Conservation (phyloP, 2,113 vertebrate species). For the Todiramphus saurophagus region DNA sequence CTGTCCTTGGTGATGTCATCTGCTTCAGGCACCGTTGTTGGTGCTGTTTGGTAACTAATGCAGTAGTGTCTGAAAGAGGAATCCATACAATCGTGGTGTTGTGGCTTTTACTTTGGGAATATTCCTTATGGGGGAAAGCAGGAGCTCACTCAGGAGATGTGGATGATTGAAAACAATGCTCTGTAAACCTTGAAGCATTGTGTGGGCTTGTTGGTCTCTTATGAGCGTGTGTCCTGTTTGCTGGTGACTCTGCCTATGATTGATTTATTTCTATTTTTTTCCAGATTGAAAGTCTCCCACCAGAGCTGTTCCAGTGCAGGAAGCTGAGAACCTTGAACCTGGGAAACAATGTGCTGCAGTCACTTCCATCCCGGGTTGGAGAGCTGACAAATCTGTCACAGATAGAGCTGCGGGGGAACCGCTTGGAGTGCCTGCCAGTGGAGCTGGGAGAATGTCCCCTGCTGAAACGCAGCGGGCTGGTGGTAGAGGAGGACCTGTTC, state of each 20-base stretch:
- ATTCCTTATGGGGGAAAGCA: not conserved
- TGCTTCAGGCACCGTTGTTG: not conserved
- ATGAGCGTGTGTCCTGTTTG: not conserved
- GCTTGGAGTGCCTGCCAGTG: conserved; percentile 92
- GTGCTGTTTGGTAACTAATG: not conserved
- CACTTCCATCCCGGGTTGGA: conserved; percentile 88
- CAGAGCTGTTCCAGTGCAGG: conserved; percentile 95
- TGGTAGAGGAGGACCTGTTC: conserved; percentile 96
- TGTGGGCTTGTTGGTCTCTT: not conserved
- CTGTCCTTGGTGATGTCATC: not conserved
- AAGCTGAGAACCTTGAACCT: conserved; percentile 93
- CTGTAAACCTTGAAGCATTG: not conserved
- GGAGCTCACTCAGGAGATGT: not conserved
- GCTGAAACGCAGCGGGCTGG: conserved; percentile 88
- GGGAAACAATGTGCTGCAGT: conserved; percentile 92
- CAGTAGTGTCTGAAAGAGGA: not conserved
- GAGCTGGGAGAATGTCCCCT: conserved; percentile 93
- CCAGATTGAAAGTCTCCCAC: conserved; percentile 91
- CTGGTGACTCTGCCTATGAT: not conserved
- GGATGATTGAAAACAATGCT: not conserved
- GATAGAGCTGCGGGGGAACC: conserved; percentile 94
- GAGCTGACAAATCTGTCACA: conserved; percentile 90
- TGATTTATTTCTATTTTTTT: not conserved
- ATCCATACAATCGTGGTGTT: not conserved
- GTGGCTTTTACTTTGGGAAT: not conserved